Evolutionary conservation across 2,888 invertebrate species (phyloP).

Genomic region (Pachycephus smyrnensis): DNA sequence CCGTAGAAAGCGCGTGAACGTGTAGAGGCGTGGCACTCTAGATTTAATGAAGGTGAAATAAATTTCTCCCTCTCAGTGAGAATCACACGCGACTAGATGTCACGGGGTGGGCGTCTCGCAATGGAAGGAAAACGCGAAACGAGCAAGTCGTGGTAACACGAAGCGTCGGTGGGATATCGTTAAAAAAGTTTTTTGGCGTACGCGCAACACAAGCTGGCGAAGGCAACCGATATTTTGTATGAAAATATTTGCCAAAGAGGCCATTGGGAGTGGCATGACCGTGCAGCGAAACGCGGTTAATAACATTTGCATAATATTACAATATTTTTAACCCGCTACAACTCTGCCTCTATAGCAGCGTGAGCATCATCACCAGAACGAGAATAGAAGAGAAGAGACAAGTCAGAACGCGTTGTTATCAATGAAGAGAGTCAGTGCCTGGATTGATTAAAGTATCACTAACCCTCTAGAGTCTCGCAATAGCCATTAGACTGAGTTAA

Average conservation of each 20-base stretch:
- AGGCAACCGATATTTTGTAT: slow-evolving; percentile 7
- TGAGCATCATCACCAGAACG: background rate
- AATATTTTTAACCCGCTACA: slow-evolving; percentile 54
- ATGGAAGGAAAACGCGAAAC: background rate
- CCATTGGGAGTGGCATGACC: slow-evolving; percentile 6
- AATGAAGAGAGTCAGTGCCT: background rate
- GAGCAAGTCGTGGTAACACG: background rate
- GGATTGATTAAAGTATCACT: background rate
- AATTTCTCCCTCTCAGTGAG: background rate
- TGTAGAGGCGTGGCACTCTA: too few species aligned
- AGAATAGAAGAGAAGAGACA: background rate
- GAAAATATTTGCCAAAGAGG: slow-evolving; percentile 24
- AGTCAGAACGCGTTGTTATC: background rate
- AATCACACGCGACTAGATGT: background rate
- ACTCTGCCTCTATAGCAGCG: background rate
- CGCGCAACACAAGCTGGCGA: background rate
- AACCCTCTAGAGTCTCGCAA: background rate
- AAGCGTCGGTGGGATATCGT: slow-evolving; percentile 13
- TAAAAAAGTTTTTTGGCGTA: slow-evolving; percentile 23
- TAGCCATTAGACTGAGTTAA: background rate
- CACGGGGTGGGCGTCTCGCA: background rate
- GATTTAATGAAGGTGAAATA: background rate
- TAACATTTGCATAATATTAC: slow-evolving; percentile 63
- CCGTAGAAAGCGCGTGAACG: too few species aligned
- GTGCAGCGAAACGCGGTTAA: slow-evolving; percentile 46